Conservation (phyloP, 2,888 invertebrate species). For the Pseudococcus viburni region DNA sequence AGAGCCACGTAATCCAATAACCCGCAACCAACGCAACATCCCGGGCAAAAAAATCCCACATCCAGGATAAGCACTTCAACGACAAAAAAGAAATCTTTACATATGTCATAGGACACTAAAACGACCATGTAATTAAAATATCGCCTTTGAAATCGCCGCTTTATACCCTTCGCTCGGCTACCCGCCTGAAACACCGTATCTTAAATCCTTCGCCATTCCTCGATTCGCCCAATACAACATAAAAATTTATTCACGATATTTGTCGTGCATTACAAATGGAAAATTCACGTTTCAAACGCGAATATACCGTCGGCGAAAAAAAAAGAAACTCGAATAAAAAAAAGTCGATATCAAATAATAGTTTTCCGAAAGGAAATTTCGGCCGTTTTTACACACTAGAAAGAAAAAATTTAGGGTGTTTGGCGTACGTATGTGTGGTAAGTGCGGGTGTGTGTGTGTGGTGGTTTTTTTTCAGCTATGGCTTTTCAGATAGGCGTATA, state of each 20-base stretch:
- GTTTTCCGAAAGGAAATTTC: slow-evolving; percentile 55
- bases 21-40: background rate
- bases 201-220: background rate
- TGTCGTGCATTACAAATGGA: slow-evolving; percentile 50
- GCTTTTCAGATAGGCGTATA: slow-evolving; percentile 50
- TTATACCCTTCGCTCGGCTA: background rate
- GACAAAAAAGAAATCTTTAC: slow-evolving; percentile 39
- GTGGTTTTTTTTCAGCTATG: slow-evolving; percentile 27
- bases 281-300: slow-evolving; percentile 47
- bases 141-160: slow-evolving; percentile 1
- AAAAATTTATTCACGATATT: slow-evolving; percentile 50
- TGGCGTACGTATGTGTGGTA: background rate
- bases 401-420: slow-evolving; percentile 15
- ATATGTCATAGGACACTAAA: slow-evolving; percentile 36
- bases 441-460: background rate
- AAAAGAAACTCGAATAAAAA: slow-evolving; percentile 31
- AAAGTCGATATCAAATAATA: slow-evolving; percentile 55
- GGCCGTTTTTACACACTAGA: slow-evolving; percentile 12
- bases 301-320: background rate
- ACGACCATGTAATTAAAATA: slow-evolving; percentile 21
- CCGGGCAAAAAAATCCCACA: background rate
- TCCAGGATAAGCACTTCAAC: background rate
- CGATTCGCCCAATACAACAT: background rate
- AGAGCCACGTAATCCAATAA: slow-evolving; percentile 50
- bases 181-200: background rate